Evolutionary conservation across 2,113 vertebrate genomes (phyloP), one percentile per base, ranked within the genome.

Genomic region (Ophiodon elongatus): DNA sequence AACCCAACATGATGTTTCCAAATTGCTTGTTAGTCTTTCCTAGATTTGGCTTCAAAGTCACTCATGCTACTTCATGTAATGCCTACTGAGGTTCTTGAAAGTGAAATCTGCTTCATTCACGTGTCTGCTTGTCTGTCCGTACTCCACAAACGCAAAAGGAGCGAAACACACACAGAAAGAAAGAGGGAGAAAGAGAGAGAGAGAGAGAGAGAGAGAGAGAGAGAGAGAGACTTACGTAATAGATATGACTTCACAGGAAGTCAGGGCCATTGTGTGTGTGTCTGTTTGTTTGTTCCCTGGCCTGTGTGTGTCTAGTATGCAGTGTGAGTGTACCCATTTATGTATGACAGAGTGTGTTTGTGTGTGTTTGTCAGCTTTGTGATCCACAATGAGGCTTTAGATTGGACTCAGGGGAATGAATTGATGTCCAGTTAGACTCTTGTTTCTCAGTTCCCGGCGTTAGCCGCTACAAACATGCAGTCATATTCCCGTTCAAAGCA

Each of bases 201-300:
- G 45, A 37, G 54, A 82, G 43, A 80, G 43, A 41, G 64, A 56
- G 43, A 56, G 23, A 79, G 35, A 77, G 39, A 74, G 9, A 79
- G 10, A 82, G 70, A 79, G 29, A 66, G 31, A 71, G 31, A 60
- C 59, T 94, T 93, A 93, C 91, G 73, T 93, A 94, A 94, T 85
- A 86, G 83, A 83, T 90, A 90, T 91, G 90, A 93, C 87, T 90
- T 92, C 88, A 94, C 87, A 94, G 91, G 91, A 95, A 94, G 91
- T 88, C 59, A 73, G 21, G n/a, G 15, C 64, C 39, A 70, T 67
- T 86, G 47, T 88, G 29, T 79, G 73, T 79, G 41, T 31, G 54
- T 37, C 3, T 59, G 19, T 86, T 33, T 83, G 75, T 84, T 14
- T 78, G 52, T 52, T 50, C 31, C 23, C n/a, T 27, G 21, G 13